phyloP scores from a whole-genome alignment of 2,888 invertebrate genomes.

The Dicranocentrus wangi region DNA sequence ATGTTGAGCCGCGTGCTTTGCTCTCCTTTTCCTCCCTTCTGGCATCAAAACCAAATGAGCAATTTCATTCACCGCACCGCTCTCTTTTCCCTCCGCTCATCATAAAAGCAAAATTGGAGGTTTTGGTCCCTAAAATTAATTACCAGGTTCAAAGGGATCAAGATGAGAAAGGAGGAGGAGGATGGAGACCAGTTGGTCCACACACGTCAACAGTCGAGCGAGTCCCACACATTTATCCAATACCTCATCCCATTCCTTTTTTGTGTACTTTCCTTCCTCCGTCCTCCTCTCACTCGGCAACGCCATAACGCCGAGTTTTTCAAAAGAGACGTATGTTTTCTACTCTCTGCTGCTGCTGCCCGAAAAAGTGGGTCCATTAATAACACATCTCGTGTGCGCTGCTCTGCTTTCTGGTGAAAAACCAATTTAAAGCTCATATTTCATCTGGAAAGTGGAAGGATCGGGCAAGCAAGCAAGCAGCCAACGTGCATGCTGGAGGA shows the following conservation, averaged over 20 bases:
- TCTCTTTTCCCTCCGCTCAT: too few relatives aligned
- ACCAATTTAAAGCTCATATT: slow-evolving; percentile 43
- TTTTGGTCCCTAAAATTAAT: slow-evolving; percentile 49
- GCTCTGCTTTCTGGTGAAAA: slow-evolving; percentile 1
- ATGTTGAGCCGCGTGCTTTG: too few relatives aligned
- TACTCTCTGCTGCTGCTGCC: too few relatives aligned
- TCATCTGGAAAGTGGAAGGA: slow-evolving; percentile 17
- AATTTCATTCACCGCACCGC: too few relatives aligned
- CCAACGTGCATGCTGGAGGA: too few relatives aligned
- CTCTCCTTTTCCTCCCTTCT: not conserved
- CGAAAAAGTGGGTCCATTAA: too few relatives aligned
- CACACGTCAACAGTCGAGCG: too few relatives aligned
- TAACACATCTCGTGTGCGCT: not conserved
- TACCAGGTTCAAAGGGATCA: slow-evolving; percentile 55
- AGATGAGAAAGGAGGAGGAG: not conserved
- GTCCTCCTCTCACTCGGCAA: too few relatives aligned
- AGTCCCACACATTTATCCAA: too few relatives aligned
- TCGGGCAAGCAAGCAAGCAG: not conserved
- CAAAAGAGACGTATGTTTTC: not conserved
- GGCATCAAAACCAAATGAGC: too few relatives aligned
- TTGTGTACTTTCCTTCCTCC: not conserved
- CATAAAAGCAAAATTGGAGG: not conserved
- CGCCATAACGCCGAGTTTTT: too few relatives aligned
- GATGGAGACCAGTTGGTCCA: not conserved
- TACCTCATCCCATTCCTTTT: not conserved